Evolutionary conservation across 2,888 invertebrate genomes (phyloP).

Genomic region (Hydraecia micacea): DNA sequence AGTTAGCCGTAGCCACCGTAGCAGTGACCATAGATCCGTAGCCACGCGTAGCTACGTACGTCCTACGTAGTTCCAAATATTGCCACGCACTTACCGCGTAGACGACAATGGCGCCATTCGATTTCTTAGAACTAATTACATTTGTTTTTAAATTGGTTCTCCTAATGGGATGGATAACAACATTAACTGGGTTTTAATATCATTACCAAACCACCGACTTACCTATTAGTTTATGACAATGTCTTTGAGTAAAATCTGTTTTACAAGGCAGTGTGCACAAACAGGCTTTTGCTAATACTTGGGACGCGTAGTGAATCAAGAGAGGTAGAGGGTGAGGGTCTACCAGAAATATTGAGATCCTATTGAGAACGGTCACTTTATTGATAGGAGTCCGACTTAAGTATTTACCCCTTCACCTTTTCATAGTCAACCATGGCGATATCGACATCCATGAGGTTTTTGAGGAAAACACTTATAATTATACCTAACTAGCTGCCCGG

Average conservation of each 20-base stretch:
- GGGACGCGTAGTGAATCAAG: neutral
- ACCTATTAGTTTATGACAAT: neutral
- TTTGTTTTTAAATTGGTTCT: neutral
- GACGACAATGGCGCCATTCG: constrained; percentile 11
- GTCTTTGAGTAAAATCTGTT: neutral
- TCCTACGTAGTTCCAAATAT: constrained; percentile 40
- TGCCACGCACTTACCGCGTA: neutral
- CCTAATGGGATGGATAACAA: no score
- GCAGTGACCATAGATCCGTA: neutral
- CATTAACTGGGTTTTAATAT: neutral
- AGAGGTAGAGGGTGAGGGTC: neutral
- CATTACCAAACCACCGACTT: neutral
- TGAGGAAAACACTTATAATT: neutral
- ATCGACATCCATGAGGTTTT: neutral
- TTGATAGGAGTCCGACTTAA: neutral
- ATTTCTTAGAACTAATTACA: neutral
- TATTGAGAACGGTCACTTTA: neutral
- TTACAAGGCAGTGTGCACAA: neutral
- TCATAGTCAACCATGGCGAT: neutral
- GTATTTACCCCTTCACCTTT: neutral
- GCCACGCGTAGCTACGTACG: no score
- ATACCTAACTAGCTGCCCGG: no score
- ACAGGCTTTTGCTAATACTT: neutral
- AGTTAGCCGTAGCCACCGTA: neutral
- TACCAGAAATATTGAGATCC: neutral